Conservation (phyloP, 2,113 vertebrate species). For the Shinisaurus crocodilurus region DNA sequence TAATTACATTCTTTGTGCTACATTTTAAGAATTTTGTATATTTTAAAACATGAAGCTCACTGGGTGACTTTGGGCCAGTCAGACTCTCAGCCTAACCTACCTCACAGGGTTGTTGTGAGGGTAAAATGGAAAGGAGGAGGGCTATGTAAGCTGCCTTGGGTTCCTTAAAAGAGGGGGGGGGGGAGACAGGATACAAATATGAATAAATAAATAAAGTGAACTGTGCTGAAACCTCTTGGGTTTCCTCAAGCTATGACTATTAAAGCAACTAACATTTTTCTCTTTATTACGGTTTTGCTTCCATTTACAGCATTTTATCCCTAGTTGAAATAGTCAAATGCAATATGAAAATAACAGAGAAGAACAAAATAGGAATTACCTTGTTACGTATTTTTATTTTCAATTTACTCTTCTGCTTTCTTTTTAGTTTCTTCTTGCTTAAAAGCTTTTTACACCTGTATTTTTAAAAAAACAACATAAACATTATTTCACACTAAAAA, state of each 20-base stretch:
- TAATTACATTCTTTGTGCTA: neutral
- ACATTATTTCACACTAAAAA: conserved; percentile 28
- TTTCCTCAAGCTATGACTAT: neutral
- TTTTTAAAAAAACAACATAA: conserved; percentile 41
- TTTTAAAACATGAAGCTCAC: neutral
- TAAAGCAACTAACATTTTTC: neutral
- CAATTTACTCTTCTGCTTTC: conserved; percentile 97
- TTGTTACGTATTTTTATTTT: conserved; percentile 97
- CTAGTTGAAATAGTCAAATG: neutral
- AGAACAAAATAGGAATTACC: conserved; percentile 77
- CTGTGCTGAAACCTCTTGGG: neutral
- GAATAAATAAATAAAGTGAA: neutral
- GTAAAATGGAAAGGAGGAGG: no score
- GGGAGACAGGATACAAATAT: no score
- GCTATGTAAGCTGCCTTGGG: no score
- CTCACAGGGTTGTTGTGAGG: no score
- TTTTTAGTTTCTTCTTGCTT: conserved; percentile 98
- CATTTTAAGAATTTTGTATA: neutral
- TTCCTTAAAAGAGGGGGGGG: no score
- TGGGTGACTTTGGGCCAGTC: no score
- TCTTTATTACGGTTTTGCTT: neutral
- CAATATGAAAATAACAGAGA: conserved; percentile 1
- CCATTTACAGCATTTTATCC: neutral
- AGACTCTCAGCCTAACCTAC: no score
- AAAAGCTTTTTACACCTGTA: conserved; percentile 95